Evolutionary conservation across 2,113 vertebrate species (phyloP).

Genomic region (Butastur rufipennis): DNA sequence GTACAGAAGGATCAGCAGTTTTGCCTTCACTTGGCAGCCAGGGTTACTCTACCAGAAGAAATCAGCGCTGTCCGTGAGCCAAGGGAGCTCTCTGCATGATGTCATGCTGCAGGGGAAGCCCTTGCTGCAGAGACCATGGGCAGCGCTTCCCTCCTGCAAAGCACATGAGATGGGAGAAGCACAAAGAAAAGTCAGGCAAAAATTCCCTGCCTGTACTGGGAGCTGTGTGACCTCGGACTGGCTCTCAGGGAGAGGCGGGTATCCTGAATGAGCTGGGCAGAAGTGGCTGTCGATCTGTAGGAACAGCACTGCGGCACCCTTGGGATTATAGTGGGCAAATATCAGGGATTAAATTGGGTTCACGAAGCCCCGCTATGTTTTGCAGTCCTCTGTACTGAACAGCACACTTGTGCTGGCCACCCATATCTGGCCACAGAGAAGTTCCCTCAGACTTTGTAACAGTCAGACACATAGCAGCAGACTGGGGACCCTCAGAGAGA

Average conservation of each 20-base stretch:
- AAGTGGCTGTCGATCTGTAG: neutral
- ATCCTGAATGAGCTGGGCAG: neutral
- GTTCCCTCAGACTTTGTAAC: neutral
- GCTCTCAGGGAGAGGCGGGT: neutral
- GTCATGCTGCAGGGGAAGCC: constrained; percentile 39
- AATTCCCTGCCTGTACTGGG: neutral
- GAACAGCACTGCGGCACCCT: neutral
- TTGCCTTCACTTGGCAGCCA: neutral
- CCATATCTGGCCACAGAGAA: neutral
- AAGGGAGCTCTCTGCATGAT: neutral
- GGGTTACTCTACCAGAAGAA: constrained; percentile 42
- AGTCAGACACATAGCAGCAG: neutral
- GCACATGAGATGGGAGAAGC: neutral
- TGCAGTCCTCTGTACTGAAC: accelerated
- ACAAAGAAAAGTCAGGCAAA: neutral
- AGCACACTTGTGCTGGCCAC: neutral
- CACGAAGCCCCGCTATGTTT: accelerated
- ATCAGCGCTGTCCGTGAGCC: neutral
- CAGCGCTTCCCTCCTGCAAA: neutral
- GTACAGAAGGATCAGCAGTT: neutral
- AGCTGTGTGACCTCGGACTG: accelerated
- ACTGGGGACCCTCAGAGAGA: neutral
- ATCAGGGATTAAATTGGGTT: neutral
- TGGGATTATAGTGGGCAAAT: neutral
- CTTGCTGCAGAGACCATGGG: neutral